These are phyloP conservation scores for Chrysomallon squamiferum DNA, from an alignment of 1,140 invertebrate genomes.

Conservation along the genomic window DNA sequence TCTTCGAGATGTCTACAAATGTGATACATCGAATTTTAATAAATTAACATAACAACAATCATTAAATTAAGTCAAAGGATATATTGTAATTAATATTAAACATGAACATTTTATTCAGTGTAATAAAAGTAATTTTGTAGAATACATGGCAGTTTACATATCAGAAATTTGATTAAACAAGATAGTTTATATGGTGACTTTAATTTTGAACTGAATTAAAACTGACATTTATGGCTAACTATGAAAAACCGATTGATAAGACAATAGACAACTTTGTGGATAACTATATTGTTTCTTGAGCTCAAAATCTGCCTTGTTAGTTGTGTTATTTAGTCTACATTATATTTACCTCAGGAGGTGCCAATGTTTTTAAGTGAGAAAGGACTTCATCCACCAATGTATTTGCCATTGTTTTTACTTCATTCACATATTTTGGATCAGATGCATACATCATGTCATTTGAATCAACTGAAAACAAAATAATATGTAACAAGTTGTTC, in stretches of 20 bases:
- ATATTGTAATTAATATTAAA: not conserved
- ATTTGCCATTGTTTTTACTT: slow-evolving; percentile 80
- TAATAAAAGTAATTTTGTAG: too few relatives aligned
- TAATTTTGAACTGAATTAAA: too few relatives aligned
- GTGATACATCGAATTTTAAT: too few relatives aligned
- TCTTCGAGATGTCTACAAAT: slow-evolving; percentile 52
- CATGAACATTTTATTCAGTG: not conserved
- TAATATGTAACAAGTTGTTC: not conserved
- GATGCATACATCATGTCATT: slow-evolving; percentile 93
- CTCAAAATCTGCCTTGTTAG: too few relatives aligned
- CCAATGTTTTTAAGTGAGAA: slow-evolving; percentile 69
- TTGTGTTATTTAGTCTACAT: too few relatives aligned
- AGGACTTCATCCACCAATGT: slow-evolving; percentile 82
- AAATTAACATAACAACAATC: slow-evolving; percentile 13
- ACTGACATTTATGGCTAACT: too few relatives aligned
- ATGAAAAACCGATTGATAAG: too few relatives aligned
- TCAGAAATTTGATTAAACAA: not conserved
- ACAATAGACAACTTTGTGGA: too few relatives aligned
- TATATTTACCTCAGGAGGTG: slow-evolving; percentile 58
- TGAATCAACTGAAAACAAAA: slow-evolving; percentile 78
- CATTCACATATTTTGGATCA: slow-evolving; percentile 83
- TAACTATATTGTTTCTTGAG: too few relatives aligned
- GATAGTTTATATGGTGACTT: too few relatives aligned
- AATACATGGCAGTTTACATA: not conserved
- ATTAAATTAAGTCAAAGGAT: not conserved